phyloP scores from a whole-genome alignment of 2,797 vertebrate genomes.

The Muraenolepis orangiensis region DNA sequence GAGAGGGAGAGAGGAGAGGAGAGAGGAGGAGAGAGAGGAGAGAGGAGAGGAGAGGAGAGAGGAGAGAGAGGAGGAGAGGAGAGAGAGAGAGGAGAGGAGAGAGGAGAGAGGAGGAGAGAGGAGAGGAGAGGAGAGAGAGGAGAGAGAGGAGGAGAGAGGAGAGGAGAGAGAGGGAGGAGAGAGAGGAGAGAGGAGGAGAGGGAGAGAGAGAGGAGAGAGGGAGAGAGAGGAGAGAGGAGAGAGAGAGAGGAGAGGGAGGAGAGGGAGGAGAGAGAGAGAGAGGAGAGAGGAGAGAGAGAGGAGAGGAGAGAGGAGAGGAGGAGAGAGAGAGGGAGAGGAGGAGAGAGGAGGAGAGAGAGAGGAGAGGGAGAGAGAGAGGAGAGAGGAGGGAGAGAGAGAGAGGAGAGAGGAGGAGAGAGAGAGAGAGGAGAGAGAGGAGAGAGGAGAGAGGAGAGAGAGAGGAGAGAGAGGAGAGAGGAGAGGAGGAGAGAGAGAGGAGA shows the following conservation, averaged over 20 bases:
- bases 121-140: conserved; percentile 14
- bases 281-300: conserved; percentile 29
- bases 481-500: neutral
- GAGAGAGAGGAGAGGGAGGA: conserved; percentile 20
- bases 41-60: too few relatives aligned
- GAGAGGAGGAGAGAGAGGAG: conserved; percentile 8
- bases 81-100: too few relatives aligned
- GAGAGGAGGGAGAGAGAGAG: too few relatives aligned
- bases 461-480: neutral
- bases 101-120: conserved; percentile 15
- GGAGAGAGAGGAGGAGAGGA: too few relatives aligned
- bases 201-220: too few relatives aligned
- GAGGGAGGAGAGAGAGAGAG: too few relatives aligned
- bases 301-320: neutral
- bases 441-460: conserved; percentile 12
- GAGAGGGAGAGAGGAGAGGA: conserved; percentile 38
- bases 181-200: neutral
- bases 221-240: too few relatives aligned
- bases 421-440: too few relatives aligned
- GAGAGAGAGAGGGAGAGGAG: conserved; percentile 38
- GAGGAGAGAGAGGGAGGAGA: neutral
- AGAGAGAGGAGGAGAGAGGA: conserved; percentile 13
- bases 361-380: too few relatives aligned
- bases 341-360: conserved; percentile 23
- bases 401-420: conserved; percentile 18